A percentile compares a stretch with the other conserved stretches of the same genome.
phyloP scores from a whole-genome alignment of 2,113 vertebrate genomes.

The Sorex fumeus region DNA sequence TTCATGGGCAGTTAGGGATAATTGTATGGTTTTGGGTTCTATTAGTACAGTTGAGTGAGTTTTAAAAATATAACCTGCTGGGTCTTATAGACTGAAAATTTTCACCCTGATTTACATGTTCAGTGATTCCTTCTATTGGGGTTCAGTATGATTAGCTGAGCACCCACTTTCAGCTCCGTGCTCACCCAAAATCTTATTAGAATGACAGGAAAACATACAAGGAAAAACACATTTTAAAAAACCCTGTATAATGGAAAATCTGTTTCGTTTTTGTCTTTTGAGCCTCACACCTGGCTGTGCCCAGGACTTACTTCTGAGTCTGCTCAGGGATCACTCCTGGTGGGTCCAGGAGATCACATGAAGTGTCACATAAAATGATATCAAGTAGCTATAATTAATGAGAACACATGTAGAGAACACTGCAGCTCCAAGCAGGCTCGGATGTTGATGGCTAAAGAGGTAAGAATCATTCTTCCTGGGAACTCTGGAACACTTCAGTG shows the following conservation, averaged over 20 bases:
- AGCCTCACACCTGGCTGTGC: too few species aligned
- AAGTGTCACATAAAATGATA: too few species aligned
- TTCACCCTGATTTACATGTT: background rate
- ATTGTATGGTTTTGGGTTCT: constrained; percentile 38
- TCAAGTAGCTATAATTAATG: background rate
- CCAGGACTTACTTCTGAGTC: too few species aligned
- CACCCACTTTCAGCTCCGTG: background rate
- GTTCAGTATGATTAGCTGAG: background rate
- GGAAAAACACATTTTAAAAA: background rate
- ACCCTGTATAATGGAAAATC: background rate
- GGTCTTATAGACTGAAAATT: constrained; percentile 5
- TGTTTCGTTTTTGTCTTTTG: too few species aligned
- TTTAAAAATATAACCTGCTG: constrained; percentile 30
- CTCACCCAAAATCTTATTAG: background rate
- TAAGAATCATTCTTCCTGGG: background rate
- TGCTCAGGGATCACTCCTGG: too few species aligned
- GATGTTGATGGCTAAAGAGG: background rate
- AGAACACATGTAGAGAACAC: background rate
- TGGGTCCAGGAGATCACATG: too few species aligned
- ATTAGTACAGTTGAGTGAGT: constrained; percentile 19
- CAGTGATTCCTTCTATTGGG: background rate
- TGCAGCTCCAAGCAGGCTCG: background rate
- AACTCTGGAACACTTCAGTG: too few species aligned
- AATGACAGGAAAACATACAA: background rate
- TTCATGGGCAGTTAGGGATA: constrained; percentile 19